Conservation (phyloP, 2,113 vertebrate species). For the Carollia perspicillata region DNA sequence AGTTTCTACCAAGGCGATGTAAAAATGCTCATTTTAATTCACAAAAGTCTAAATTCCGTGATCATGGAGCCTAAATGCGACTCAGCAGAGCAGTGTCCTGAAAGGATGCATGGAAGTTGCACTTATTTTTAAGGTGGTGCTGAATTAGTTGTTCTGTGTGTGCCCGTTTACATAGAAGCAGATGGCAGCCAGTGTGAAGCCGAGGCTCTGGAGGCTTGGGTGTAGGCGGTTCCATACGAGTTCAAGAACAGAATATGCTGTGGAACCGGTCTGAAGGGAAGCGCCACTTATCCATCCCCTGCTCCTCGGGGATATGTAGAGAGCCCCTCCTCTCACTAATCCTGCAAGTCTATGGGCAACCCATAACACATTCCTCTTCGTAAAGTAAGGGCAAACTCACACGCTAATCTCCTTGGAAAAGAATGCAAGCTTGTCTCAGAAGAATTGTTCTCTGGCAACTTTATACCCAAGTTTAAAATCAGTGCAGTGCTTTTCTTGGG, state of each 20-base stretch:
- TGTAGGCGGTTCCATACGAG: not conserved
- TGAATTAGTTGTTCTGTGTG: not conserved
- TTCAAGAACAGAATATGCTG: slow-evolving; percentile 54
- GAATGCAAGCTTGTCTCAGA: slow-evolving; percentile 45
- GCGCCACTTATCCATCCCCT: slow-evolving; percentile 49
- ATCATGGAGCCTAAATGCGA: not conserved
- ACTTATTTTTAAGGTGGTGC: not conserved
- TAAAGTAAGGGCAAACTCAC: not conserved
- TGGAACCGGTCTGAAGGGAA: slow-evolving; percentile 64
- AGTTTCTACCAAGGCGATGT: not conserved
- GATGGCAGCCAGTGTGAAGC: not conserved
- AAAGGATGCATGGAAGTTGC: not conserved
- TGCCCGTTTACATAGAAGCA: not conserved
- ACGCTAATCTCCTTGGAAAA: slow-evolving; percentile 58
- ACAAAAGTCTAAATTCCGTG: not conserved
- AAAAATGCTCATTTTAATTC: not conserved
- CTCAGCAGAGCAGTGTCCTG: not conserved
- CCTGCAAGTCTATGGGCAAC: slow-evolving; percentile 48
- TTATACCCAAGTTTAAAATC: not conserved
- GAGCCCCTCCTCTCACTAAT: slow-evolving; percentile 53
- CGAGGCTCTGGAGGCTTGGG: not conserved
- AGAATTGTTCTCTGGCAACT: not conserved
- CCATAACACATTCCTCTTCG: slow-evolving; percentile 28
- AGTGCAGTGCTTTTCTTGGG: not conserved
- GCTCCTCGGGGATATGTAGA: slow-evolving; percentile 46